These are phyloP conservation scores for Drosophila sulfurigaster DNA, from an alignment of 1,140 invertebrate genomes.

Conservation along the genomic window DNA sequence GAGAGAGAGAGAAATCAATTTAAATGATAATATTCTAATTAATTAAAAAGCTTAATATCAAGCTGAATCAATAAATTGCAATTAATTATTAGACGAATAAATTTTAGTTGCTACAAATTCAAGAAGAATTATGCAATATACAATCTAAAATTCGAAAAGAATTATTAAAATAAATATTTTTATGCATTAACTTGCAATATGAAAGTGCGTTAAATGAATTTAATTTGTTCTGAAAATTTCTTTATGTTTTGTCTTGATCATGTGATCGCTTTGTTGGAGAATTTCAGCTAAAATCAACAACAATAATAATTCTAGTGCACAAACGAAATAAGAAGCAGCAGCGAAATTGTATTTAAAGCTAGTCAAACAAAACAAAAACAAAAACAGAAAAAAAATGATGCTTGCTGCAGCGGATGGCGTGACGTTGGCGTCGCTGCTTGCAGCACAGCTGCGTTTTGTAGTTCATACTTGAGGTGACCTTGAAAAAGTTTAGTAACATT, in stretches of 20 bases:
- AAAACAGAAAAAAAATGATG: slow-evolving; percentile 9
- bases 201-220: no score
- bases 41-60: neutral
- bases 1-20: neutral
- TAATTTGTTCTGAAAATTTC: no score
- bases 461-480: slow-evolving; percentile 79
- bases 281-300: neutral
- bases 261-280: neutral
- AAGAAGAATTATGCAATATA: neutral
- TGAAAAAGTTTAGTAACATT: slow-evolving; percentile 82
- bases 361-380: neutral
- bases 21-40: neutral
- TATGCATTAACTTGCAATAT: no score
- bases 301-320: neutral
- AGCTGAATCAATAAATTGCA: no score
- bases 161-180: neutral
- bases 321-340: slow-evolving; percentile 9
- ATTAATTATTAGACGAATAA: no score
- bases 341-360: neutral
- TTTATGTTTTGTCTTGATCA: no score
- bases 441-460: slow-evolving; percentile 55
- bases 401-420: slow-evolving; percentile 16
- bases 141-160: neutral
- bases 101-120: no score
- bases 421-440: slow-evolving; percentile 12